A percentile compares a stretch with the other conserved stretches of the same genome.
These are phyloP conservation scores for Andrena bicolor DNA, from an alignment of 2,888 invertebrate species.

Conservation along the genomic window DNA sequence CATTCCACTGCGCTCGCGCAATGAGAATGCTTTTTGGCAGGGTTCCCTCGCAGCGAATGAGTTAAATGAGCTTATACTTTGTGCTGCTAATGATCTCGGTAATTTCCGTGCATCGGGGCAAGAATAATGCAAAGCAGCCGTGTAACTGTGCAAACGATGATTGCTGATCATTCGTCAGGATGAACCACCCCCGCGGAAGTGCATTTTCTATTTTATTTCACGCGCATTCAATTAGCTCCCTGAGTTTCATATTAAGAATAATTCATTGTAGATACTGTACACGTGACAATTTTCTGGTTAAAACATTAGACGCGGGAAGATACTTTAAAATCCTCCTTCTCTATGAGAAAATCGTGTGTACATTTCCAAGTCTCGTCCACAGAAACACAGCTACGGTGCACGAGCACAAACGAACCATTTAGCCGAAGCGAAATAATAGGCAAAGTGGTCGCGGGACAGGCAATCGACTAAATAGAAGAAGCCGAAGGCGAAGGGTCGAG, in stretches of 20 bases:
- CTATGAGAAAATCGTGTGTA: not conserved
- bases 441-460: conserved; percentile 39
- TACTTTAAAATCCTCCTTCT: no score
- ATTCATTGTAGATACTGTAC: no score
- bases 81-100: conserved; percentile 39
- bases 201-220: no score
- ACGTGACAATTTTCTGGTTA: no score
- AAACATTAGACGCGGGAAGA: no score
- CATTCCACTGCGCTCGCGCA: conserved; percentile 30
- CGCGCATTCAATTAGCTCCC: no score
- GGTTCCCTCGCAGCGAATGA: conserved; percentile 40
- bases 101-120: conserved; percentile 9
- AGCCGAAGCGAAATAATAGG: conserved; percentile 36
- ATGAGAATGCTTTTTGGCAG: conserved; percentile 52
- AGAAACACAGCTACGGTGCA: not conserved
- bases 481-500: conserved; percentile 36
- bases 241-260: no score
- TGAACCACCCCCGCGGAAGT: not conserved
- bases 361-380: not conserved
- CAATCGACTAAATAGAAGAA: conserved; percentile 53
- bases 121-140: not conserved
- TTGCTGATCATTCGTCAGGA: not conserved
- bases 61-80: conserved; percentile 52
- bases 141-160: conserved; percentile 1
- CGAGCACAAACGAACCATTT: conserved; percentile 8